phyloP scores from a whole-genome alignment of 2,888 invertebrate species.

The Caenorhabditis drosophilae region DNA sequence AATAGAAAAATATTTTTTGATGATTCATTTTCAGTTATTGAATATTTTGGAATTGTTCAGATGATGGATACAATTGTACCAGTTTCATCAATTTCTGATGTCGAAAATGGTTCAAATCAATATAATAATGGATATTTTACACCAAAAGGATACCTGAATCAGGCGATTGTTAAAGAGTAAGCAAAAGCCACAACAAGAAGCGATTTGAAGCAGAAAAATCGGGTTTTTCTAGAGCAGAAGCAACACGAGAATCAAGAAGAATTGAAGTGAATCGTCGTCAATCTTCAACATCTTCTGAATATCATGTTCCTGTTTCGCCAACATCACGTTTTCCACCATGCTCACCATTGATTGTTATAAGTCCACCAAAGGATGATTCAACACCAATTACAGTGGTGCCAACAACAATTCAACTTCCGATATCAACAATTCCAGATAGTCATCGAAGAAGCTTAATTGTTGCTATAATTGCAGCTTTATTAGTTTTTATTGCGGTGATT shows the following conservation, averaged over 20 bases:
- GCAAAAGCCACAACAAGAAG: not conserved
- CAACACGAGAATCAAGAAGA: conserved; percentile 19
- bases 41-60: not conserved
- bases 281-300: conserved; percentile 29
- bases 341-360: conserved; percentile 33
- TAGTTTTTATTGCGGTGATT: conserved; percentile 26
- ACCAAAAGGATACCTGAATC: conserved; percentile 30
- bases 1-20: conserved; percentile 5
- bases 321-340: conserved; percentile 28
- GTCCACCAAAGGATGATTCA: conserved; percentile 32
- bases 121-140: conserved; percentile 27
- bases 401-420: conserved; percentile 8
- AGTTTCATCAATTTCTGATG: conserved; percentile 1
- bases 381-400: conserved; percentile 26
- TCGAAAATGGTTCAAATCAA: not conserved
- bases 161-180: conserved; percentile 27
- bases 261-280: conserved; percentile 15
- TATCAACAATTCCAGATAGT: conserved; percentile 6
- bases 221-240: conserved; percentile 27
- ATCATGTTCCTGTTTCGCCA: conserved; percentile 25
- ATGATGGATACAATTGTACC: conserved; percentile 32
- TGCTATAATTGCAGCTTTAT: conserved; percentile 30
- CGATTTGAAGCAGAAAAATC: not conserved
- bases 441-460: conserved; percentile 30
- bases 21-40: not conserved